Conservation (phyloP, 1,140 invertebrate species). For the Neotoxoptera formosana region DNA sequence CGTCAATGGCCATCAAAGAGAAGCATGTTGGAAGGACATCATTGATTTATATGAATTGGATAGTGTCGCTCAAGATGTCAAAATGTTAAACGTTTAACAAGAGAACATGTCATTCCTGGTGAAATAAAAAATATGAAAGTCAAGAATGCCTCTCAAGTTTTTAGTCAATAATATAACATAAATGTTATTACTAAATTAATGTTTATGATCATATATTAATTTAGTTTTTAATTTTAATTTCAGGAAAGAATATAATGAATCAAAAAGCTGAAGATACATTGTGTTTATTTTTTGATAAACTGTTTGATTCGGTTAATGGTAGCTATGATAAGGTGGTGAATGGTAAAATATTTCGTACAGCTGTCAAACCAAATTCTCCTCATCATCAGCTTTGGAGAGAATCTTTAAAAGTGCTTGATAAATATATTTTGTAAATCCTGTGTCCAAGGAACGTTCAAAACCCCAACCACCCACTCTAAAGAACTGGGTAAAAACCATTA, state of each 20-base stretch:
- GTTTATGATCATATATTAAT: no score
- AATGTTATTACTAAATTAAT: no score
- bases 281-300: not conserved
- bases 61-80: not conserved
- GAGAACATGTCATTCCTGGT: not conserved
- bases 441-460: not conserved
- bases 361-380: not conserved
- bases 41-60: not conserved
- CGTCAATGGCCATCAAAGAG: not conserved
- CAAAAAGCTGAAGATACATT: not conserved
- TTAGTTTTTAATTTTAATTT: not conserved
- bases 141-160: not conserved
- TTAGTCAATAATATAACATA: no score
- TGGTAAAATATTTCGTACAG: not conserved
- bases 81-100: not conserved
- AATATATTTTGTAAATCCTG: not conserved
- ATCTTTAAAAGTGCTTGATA: not conserved
- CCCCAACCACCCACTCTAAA: not conserved
- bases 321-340: not conserved
- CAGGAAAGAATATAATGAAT: not conserved
- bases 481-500: not conserved
- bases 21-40: not conserved
- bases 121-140: conserved; percentile 11
- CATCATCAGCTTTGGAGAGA: not conserved
- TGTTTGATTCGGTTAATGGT: not conserved